A percentile compares a stretch with the other conserved stretches of the same genome.
These are phyloP conservation scores for Escarpia spicata DNA, from an alignment of 2,888 invertebrate species.

Conservation along the genomic window DNA sequence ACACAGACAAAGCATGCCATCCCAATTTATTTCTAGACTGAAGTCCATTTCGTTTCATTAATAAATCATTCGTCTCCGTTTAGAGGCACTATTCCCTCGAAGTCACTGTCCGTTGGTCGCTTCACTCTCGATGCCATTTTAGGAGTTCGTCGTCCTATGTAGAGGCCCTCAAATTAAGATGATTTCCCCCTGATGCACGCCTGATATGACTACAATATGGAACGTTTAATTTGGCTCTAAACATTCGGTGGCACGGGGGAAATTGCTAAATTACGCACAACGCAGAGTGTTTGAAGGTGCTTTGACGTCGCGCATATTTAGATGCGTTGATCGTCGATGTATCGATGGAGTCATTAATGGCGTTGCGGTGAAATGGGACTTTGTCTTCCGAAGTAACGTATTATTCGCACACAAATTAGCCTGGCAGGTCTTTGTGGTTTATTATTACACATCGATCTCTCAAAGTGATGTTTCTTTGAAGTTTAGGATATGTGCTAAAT, in stretches of 20 bases:
- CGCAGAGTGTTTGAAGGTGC: background rate
- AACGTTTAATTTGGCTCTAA: background rate
- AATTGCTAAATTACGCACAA: background rate
- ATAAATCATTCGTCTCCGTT: background rate
- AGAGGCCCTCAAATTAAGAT: background rate
- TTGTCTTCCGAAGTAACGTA: background rate
- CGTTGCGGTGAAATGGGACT: background rate
- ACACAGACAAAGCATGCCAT: no score
- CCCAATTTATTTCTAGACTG: no score
- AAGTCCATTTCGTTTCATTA: background rate
- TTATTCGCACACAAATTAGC: background rate
- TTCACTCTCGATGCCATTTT: background rate
- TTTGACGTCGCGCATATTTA: background rate
- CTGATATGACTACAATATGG: background rate
- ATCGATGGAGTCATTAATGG: constrained; percentile 7
- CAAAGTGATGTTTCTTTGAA: background rate
- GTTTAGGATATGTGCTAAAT: background rate
- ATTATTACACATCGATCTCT: background rate
- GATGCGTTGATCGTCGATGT: background rate
- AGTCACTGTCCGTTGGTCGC: background rate
- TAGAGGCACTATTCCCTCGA: background rate
- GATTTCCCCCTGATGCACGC: background rate
- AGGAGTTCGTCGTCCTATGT: background rate
- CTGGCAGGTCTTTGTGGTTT: background rate
- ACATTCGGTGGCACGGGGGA: background rate